Conservation (phyloP, 2,888 invertebrate species). For the Polyommatus icarus region DNA sequence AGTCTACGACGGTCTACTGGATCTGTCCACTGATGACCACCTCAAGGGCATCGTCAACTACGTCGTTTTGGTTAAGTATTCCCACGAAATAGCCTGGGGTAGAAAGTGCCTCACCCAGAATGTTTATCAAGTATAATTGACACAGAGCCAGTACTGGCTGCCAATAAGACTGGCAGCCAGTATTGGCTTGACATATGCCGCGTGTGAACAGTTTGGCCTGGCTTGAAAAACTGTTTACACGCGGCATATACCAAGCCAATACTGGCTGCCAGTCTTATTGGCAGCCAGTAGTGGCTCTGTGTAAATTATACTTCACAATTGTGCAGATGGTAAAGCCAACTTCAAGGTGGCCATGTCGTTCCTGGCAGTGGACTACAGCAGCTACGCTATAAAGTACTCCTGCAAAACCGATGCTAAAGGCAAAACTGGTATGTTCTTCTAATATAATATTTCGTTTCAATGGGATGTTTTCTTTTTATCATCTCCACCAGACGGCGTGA, state of each 20-base stretch:
- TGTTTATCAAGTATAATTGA: too few relatives aligned
- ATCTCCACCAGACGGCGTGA: too few relatives aligned
- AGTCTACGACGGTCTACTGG: background rate
- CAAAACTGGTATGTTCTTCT: background rate
- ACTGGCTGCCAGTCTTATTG: too few relatives aligned
- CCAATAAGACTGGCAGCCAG: too few relatives aligned
- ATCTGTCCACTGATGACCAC: background rate
- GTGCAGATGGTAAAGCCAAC: background rate
- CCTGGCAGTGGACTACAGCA: conserved; percentile 11
- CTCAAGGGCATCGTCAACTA: background rate
- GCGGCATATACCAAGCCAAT: too few relatives aligned
- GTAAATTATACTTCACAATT: too few relatives aligned
- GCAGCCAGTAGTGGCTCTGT: too few relatives aligned
- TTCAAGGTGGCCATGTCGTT: background rate
- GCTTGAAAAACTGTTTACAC: too few relatives aligned
- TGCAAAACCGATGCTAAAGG: background rate
- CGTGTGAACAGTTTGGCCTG: too few relatives aligned
- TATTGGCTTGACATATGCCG: too few relatives aligned
- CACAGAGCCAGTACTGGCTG: too few relatives aligned
- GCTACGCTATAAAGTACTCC: conserved; percentile 18
- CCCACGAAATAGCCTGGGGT: background rate
- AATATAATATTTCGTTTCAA: background rate
- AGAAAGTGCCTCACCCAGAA: background rate
- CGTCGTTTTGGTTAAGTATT: background rate
- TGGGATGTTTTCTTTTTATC: too few relatives aligned